Evolutionary conservation across 2,113 vertebrate genomes (phyloP), one percentile per base, ranked within the genome.

Genomic region (Suncus etruscus): DNA sequence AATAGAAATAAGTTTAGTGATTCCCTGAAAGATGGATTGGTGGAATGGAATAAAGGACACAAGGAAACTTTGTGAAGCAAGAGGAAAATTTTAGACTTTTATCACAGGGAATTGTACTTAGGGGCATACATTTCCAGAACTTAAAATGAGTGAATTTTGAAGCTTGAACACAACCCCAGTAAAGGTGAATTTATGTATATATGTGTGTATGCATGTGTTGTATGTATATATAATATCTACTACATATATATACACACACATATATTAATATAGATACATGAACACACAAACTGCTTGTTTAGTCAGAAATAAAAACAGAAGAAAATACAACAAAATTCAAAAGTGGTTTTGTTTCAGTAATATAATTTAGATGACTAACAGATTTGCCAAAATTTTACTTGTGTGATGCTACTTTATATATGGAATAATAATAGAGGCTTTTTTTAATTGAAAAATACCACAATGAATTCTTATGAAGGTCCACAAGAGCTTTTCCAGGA

Each of bases 121-220:
- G 27, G n/a, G 81, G 14, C 8, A 70, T 3, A 45, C 65, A 39
- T 73, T 74, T 85, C 54, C 8, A 86, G 76, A 86, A 90, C 58
- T 68, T 93, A 86, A 85, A 78, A 82, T 72, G 20, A 8, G 61
- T 78, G 45, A 83, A 72, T 83, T 76, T 87, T 78, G 85, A 81
- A 85, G 48, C 10, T 75, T 70, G 47, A 83, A 76, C 75, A 45
- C 65, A 70, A 83, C 20, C 22, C 48, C 45, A 74, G 75, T 39
- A 87, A 82, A 74, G 75, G 29, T 83, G 39, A 90, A 63, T 25
- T 18, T 72, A 8, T 29, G 12, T 58, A 39, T 8, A n/a, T 27
- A 68, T 11, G 8, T 31, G 2, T 63, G 3, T 66, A 9, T 70
- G 8, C 45, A 10, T 65, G 31, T 66, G 6, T 15, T 15, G 29